These are phyloP conservation scores for Sphecodes monilicornis DNA, from an alignment of 2,888 invertebrate genomes.

Conservation along the genomic window DNA sequence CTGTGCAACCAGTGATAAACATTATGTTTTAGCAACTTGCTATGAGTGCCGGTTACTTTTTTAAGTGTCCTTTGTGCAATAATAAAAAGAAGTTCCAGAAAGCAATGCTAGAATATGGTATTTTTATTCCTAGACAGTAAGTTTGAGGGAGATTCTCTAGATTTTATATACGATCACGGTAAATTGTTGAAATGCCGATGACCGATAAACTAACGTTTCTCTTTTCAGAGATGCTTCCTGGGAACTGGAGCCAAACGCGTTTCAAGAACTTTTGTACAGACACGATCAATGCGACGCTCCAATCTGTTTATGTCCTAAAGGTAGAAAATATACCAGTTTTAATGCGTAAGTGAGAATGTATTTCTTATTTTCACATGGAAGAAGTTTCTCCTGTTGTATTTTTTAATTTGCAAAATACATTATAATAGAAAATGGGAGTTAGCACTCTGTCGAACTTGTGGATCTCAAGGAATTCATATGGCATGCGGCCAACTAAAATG, in stretches of 20 bases:
- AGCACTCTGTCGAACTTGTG: slow-evolving; percentile 86
- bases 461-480: slow-evolving; percentile 86
- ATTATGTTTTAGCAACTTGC: slow-evolving; percentile 87
- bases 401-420: slow-evolving; percentile 11
- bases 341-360: slow-evolving; percentile 80
- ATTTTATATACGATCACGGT: background rate
- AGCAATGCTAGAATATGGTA: slow-evolving; percentile 88
- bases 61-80: slow-evolving; percentile 94
- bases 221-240: slow-evolving; percentile 91
- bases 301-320: slow-evolving; percentile 87
- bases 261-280: slow-evolving; percentile 89
- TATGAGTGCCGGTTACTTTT: slow-evolving; percentile 91
- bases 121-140: slow-evolving; percentile 93
- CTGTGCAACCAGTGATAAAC: background rate
- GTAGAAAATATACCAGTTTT: slow-evolving; percentile 84
- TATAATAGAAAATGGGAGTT: slow-evolving; percentile 85
- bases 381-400: background rate
- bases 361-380: background rate
- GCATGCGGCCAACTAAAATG: slow-evolving; percentile 84
- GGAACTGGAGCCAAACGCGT: slow-evolving; percentile 92
- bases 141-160: slow-evolving; percentile 69
- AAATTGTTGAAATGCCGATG: background rate
- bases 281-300: slow-evolving; percentile 87
- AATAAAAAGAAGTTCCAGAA: slow-evolving; percentile 88
- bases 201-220: background rate